Conservation (phyloP, 2,797 vertebrate species). For the Rhinatrema bivittatum region DNA sequence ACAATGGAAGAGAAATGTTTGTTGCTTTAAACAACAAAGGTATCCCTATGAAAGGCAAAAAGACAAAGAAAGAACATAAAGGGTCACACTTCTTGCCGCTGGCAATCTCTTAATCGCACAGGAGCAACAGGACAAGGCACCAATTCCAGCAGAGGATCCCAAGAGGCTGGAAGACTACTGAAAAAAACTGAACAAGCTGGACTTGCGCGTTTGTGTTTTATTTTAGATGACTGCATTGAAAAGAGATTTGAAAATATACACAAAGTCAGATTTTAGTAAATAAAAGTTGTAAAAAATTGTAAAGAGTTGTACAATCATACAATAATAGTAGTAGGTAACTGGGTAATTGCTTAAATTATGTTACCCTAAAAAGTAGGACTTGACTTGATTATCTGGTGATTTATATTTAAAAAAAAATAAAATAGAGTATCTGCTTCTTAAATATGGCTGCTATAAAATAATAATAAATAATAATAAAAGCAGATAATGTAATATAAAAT, state of each 20-base stretch:
- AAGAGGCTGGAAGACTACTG: slow-evolving; percentile 74
- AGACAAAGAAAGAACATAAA: slow-evolving; percentile 82
- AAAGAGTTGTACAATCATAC: slow-evolving; percentile 69
- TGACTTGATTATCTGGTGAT: slow-evolving; percentile 71
- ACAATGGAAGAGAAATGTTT: slow-evolving; percentile 86
- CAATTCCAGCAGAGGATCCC: slow-evolving; percentile 74
- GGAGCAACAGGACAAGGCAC: no score
- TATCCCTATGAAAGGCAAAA: slow-evolving; percentile 78
- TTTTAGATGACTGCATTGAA: slow-evolving; percentile 62
- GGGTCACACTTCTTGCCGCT: slow-evolving; percentile 94
- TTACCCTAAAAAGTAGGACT: slow-evolving; percentile 61
- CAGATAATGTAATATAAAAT: slow-evolving; percentile 66
- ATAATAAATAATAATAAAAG: slow-evolving; percentile 58
- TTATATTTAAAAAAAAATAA: slow-evolving; percentile 67
- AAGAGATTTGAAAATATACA: slow-evolving; percentile 61
- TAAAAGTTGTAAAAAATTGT: slow-evolving; percentile 74
- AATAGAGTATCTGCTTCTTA: slow-evolving; percentile 68
- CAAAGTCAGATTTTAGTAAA: slow-evolving; percentile 66
- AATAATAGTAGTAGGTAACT: slow-evolving; percentile 63
- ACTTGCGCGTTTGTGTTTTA: slow-evolving; percentile 79
- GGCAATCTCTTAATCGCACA: slow-evolving; percentile 56
- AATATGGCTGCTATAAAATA: slow-evolving; percentile 70
- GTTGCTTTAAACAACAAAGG: slow-evolving; percentile 91
- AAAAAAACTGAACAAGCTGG: slow-evolving; percentile 90
- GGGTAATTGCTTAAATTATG: slow-evolving; percentile 71